Percentiles rank a stretch among this genome's conserved stretches.
These are phyloP conservation scores for Dunckerocampus dactyliophorus DNA, from an alignment of 2,113 vertebrate genomes.

Conservation along the genomic window DNA sequence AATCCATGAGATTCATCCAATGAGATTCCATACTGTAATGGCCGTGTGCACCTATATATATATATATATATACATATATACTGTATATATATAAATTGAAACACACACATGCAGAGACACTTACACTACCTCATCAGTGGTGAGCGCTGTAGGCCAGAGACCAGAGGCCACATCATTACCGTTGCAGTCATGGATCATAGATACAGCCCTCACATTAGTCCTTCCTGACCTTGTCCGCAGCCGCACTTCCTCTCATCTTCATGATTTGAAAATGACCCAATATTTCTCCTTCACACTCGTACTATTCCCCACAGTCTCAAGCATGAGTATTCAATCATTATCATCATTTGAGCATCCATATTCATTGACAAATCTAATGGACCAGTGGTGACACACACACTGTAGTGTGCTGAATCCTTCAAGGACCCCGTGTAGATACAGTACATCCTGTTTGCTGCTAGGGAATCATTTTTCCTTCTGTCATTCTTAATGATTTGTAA, in stretches of 20 bases:
- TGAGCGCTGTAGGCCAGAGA: slow-evolving; percentile 39
- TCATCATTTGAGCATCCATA: slow-evolving; percentile 57
- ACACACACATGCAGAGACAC: background rate
- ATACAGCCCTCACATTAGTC: slow-evolving; percentile 47
- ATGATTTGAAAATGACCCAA: slow-evolving; percentile 48
- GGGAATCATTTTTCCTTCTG: slow-evolving; percentile 59
- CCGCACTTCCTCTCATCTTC: slow-evolving; percentile 49
- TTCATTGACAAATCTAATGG: slow-evolving; percentile 50
- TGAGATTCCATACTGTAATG: background rate
- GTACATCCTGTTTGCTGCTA: slow-evolving; percentile 63
- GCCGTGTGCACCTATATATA: background rate
- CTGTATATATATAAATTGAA: background rate
- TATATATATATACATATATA: background rate
- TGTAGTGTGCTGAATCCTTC: slow-evolving; percentile 7
- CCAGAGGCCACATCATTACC: slow-evolving; percentile 56
- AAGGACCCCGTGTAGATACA: slow-evolving; percentile 34
- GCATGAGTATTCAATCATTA: slow-evolving; percentile 47
- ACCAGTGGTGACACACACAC: slow-evolving; percentile 26
- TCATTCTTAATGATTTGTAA: slow-evolving; percentile 66
- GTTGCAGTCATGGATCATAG: slow-evolving; percentile 52
- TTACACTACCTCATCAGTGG: slow-evolving; percentile 34
- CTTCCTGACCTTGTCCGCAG: slow-evolving; percentile 51
- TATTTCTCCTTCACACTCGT: slow-evolving; percentile 31
- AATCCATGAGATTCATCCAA: background rate
- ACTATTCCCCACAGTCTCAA: slow-evolving; percentile 11